These are phyloP conservation scores for Petrocephalus zakoni DNA, from an alignment of 2,113 vertebrate species.

Conservation along the genomic window DNA sequence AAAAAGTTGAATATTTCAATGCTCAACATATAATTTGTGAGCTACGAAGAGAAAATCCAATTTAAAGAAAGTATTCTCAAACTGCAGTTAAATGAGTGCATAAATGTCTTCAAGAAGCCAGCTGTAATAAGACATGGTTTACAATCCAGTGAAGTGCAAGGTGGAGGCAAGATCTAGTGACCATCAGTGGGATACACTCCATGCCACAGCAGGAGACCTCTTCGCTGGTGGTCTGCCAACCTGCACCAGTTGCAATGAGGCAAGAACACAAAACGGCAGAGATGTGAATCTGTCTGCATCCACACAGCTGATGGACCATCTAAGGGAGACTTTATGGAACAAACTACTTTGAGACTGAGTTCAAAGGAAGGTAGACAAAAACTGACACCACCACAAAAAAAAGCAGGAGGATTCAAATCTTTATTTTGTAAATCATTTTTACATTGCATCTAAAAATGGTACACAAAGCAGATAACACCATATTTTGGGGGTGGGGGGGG, in stretches of 20 bases:
- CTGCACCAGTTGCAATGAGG: background rate
- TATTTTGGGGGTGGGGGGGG: background rate
- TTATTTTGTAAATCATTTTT: conserved; percentile 1
- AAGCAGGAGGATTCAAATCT: background rate
- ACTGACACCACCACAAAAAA: background rate
- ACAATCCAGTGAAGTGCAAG: background rate
- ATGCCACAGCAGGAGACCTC: background rate
- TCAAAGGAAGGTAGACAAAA: background rate
- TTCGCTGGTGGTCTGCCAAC: background rate
- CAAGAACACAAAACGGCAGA: background rate
- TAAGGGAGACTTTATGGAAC: background rate
- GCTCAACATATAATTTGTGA: background rate
- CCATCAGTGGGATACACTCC: background rate
- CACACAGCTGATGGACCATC: background rate
- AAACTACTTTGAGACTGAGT: background rate
- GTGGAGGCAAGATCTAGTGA: background rate
- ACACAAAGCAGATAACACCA: background rate
- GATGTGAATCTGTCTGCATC: background rate
- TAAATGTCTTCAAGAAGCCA: background rate
- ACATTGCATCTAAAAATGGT: conserved; percentile 6
- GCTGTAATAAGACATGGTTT: background rate
- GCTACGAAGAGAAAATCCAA: background rate
- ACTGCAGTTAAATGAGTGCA: background rate
- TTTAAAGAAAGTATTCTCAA: background rate
- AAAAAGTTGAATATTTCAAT: background rate